Evolutionary conservation across 1,140 invertebrate species (phyloP), one percentile per base, ranked within the genome.

Genomic region (Chrysopa pallens): DNA sequence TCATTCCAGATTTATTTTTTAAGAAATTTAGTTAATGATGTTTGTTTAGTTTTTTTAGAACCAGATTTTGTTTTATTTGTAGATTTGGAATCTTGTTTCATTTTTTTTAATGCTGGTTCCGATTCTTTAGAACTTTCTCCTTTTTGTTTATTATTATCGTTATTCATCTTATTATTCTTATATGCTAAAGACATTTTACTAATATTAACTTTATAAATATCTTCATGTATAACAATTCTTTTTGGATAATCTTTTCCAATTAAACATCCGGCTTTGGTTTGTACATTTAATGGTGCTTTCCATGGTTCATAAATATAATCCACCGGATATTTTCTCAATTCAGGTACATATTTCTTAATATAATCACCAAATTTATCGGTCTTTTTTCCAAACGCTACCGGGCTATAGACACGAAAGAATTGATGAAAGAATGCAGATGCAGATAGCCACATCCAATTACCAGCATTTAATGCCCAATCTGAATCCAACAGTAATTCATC

Each of bases 391-490:
- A 81, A 84, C 8, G 70, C 72, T 29, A 84, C 70, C 5, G 80
- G 79, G 57, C 78, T 80, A 50, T 82, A 83, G 14, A 80, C 75
- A 48, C 78, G 68, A 51, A 76, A 80, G 53, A 77, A 81, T 59
- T 80, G 78, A 56, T 80, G 74, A 53, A 81, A 82, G 55, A 84
- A 84, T 27, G 79, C 77, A 43, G 77, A 80, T 6, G 78, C 77
- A 4, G 76, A 80, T 1, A 84, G 60, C 80, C 80, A 83, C 72
- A 82, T 74, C 79, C 80, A 84, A 50, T 79, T 81, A n/a, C 78
- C 80, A 44, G 79, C 79, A 67, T 83, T 84, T 2, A 82, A 60
- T 29, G 77, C 75, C 77, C 78, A 82, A 54, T 83, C 80, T 50
- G 78, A 76, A 63, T 84, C 80, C 9, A 84, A 59, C 12, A 84